Base-by-base conservation (phyloP, 2,888 invertebrate genomes). In the Deilephila porcellus region DNA sequence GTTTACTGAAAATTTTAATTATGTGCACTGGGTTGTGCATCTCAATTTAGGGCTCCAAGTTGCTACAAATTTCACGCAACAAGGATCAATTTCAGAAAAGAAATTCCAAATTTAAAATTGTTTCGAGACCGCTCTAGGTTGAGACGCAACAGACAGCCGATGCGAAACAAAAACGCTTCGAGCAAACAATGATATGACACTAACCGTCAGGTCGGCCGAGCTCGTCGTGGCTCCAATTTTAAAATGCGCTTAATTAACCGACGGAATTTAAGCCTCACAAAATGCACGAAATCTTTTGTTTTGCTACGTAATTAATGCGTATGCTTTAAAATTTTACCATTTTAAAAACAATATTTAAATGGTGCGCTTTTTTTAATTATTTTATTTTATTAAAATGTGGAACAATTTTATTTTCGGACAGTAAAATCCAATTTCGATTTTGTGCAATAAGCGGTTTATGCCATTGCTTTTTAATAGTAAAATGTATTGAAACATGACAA, bases 1-100 rank as follows among this genome's bases (percentile, higher is more conserved):
- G 83, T 80, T 87, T 84, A 84, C 82, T 84, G 82, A 86, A 85
- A 81, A 80, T 83, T 88, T 85, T 83, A 86, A 85, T 85, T 83
- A 74, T 45, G 72, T 52, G 62, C 72, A 72, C 70, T 72, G 53
- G 53, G 45, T 52, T 74, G 70, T 72, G 37, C 29, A 37, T 74
- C 73, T 60, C 37, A 73, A 70, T 73, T 73, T 63, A n/a, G 37
- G 53, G 56, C 56, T 56, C 17, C 34, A 32, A 19, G 34, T 53
- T 59, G n/a, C 11, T 56, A 14, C n/a, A 29, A 29, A 56, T 29
- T 56, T 32, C 53, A 53, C 52, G 25, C n/a, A 60, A 56, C 7
- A 56, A 17, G 56, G 34, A 32, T 53, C 60, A 11, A 34, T 59
- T 45, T 59, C 5, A 0, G 5, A 14, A 60, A 70, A 29, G 17